Base-by-base conservation (phyloP, 37 sponge, comb jelly and placozoan genomes). In the Agelas oroides region DNA sequence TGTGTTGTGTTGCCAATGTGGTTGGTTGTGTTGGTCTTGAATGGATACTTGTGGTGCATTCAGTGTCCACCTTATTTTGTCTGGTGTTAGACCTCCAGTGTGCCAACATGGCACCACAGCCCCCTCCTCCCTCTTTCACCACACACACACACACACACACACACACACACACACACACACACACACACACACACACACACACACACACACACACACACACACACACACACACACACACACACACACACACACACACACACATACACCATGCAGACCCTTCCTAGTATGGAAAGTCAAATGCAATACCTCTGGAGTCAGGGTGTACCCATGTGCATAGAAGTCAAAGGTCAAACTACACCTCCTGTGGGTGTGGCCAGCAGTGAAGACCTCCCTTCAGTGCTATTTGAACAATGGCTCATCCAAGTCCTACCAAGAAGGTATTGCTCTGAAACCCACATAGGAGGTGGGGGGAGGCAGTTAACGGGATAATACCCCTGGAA, bases 321-420 rank as follows among this genome's bases (percentile, higher is more conserved):
- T n/a, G 30, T 71, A 8, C 80, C 87, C 17, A n/a, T 87, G 55
- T 79, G 73, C 73, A 71, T 87, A 21, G 80, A 87, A 73, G 73
- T 87, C 54, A 84, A 75, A 75, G 84, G 84, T 53, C 84, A 84
- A 52, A 24, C 23, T 19, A 66, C 38, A 52, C 25, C 54, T 57
- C 32, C 36, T 76, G 33, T 30, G 30, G 37, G 37, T 28, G 19
- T 52, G 23, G n/a, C 31, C 53, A 16, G 18, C 6, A 55, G 35
- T 5, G 65, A 67, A 25, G 21, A 38, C 17, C 23, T 55, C 28
- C 66, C 52, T 0, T 71, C 54, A n/a, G 6, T 83, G 13, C 60
- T 86, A 25, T 62, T 86, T 72, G 79, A 86, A 38, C 79, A 40
- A 33, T 84, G 84, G 84, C 53, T 53, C 5, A 40, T 84, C 24